Percentiles rank a stretch among this genome's conserved stretches.
Conservation (phyloP, 2,797 vertebrate genomes). For the Fratercula arctica region DNA sequence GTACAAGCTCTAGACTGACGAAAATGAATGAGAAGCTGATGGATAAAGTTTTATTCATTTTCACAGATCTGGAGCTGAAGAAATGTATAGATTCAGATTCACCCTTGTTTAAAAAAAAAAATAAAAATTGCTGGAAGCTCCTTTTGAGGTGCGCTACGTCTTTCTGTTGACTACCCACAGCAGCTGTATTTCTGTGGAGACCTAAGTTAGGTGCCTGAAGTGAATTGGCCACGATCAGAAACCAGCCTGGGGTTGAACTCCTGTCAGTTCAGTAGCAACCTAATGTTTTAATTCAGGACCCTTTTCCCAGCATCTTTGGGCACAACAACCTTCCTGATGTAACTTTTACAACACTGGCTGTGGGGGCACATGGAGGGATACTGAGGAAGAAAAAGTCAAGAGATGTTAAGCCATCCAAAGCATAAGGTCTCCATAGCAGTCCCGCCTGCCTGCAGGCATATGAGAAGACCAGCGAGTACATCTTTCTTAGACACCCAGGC, state of each 20-base stretch:
- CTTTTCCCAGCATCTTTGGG: neutral
- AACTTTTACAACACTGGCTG: neutral
- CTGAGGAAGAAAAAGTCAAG: neutral
- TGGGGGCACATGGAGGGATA: neutral
- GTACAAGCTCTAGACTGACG: neutral
- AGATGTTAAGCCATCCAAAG: neutral
- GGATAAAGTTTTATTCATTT: neutral
- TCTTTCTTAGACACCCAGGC: slow-evolving; percentile 44
- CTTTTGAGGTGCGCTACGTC: neutral
- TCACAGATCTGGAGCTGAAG: neutral
- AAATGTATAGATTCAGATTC: neutral
- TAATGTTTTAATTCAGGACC: neutral
- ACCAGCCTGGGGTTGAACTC: neutral
- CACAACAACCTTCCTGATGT: neutral
- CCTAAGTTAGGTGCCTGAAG: neutral
- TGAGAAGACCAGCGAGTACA: slow-evolving; percentile 21
- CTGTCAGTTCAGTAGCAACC: neutral
- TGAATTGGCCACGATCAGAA: neutral
- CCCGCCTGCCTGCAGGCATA: neutral
- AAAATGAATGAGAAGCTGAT: neutral
- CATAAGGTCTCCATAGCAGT: neutral
- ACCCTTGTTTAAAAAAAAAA: neutral
- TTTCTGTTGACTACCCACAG: neutral
- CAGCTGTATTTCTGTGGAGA: neutral
- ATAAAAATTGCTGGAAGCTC: neutral